These are phyloP conservation scores for Myrmecobius fasciatus DNA, from an alignment of 2,113 vertebrate species.

Conservation along the genomic window DNA sequence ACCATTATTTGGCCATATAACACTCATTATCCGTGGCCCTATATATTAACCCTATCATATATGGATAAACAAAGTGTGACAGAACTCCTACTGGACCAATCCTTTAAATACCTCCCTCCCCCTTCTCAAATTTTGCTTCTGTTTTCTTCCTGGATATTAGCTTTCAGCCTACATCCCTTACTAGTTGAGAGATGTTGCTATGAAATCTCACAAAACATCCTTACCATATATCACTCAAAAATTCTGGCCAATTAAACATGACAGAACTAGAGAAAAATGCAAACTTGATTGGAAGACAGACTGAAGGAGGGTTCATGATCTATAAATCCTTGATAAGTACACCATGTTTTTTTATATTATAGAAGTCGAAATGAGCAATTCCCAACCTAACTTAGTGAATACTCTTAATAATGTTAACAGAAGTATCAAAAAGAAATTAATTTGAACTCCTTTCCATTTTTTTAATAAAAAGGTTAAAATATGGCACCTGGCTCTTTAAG, in stretches of 20 bases:
- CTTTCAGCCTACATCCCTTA: constrained; percentile 29
- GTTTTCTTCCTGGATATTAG: constrained; percentile 22
- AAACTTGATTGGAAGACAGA: not conserved
- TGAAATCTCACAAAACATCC: not conserved
- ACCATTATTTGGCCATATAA: constrained; percentile 54
- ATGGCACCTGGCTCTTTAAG: not conserved
- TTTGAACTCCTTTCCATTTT: constrained; percentile 27
- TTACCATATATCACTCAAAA: constrained; percentile 16
- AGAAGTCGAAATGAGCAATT: constrained; percentile 3
- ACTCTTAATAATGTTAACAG: constrained; percentile 26
- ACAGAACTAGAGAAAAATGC: constrained; percentile 43
- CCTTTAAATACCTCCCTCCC: constrained; percentile 14
- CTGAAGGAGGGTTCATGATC: not conserved
- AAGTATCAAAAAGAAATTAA: constrained; percentile 23
- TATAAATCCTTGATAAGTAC: not conserved
- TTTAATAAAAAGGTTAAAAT: constrained; percentile 4
- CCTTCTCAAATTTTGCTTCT: constrained; percentile 17
- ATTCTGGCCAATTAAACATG: constrained; percentile 20
- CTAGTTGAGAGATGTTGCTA: not conserved
- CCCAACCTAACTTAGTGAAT: not conserved
- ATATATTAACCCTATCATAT: constrained; percentile 59
- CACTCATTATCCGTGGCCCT: constrained; percentile 52
- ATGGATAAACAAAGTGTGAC: constrained; percentile 58
- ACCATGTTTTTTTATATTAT: not conserved
- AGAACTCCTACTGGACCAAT: constrained; percentile 7